phyloP scores from a whole-genome alignment of 2,888 invertebrate species.

The Diachrysia chrysitis region DNA sequence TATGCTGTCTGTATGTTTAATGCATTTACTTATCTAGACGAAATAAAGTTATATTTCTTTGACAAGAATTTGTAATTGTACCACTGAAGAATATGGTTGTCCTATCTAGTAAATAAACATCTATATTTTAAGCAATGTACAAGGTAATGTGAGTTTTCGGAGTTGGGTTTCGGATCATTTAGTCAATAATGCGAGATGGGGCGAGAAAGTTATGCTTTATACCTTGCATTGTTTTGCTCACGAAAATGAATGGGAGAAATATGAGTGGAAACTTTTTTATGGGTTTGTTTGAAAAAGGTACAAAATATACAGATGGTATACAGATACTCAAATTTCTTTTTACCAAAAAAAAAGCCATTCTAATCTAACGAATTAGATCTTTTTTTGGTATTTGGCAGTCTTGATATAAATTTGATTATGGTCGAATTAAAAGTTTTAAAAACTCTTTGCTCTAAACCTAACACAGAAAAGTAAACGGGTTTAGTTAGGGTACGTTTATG shows the following conservation, averaged over 20 bases:
- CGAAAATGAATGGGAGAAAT: conserved; percentile 21
- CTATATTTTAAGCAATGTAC: conserved; percentile 53
- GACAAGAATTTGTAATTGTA: too few relatives aligned
- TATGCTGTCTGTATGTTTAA: background rate
- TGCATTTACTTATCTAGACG: too few relatives aligned
- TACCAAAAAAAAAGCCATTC: background rate
- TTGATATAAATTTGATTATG: too few relatives aligned
- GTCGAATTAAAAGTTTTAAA: too few relatives aligned
- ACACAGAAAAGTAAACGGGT: too few relatives aligned
- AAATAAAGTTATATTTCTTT: too few relatives aligned
- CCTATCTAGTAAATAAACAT: conserved; percentile 53
- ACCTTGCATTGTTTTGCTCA: conserved; percentile 44
- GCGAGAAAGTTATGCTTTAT: conserved; percentile 47
- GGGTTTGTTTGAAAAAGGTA: conserved; percentile 20
- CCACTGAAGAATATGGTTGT: too few relatives aligned
- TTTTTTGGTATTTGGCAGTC: background rate
- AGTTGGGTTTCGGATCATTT: conserved; percentile 69
- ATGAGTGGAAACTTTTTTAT: conserved; percentile 20
- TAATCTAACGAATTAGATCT: too few relatives aligned
- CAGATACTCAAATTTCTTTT: background rate
- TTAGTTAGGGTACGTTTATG: too few relatives aligned
- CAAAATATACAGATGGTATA: background rate
- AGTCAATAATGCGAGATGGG: conserved; percentile 70
- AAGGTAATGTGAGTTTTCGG: conserved; percentile 67
- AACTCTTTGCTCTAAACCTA: too few relatives aligned